A percentile compares a stretch with the other conserved stretches of the same genome.
Evolutionary conservation across 2,888 invertebrate species (phyloP).

Genomic region (Eretmocerus hayati): DNA sequence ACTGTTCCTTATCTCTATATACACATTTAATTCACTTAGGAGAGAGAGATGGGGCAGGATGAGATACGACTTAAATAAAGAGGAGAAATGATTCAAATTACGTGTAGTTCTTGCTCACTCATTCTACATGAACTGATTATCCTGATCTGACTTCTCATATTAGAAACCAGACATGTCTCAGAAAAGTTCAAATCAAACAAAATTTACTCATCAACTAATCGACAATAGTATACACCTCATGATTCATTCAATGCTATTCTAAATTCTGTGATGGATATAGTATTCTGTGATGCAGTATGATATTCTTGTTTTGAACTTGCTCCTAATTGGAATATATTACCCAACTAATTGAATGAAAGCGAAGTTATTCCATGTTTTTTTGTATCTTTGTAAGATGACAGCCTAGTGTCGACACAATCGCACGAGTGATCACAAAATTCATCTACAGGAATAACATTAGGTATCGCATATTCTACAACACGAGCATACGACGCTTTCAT

Average conservation of each 20-base stretch:
- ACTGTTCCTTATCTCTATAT: conserved; percentile 42
- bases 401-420: conserved; percentile 10
- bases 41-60: conserved; percentile 13
- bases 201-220: not conserved
- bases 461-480: conserved; percentile 11
- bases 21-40: conserved; percentile 38
- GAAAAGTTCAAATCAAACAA: conserved; percentile 9
- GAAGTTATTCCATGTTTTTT: too few species aligned
- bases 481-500: conserved; percentile 15
- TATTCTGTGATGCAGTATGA: too few species aligned
- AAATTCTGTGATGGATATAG: too few species aligned
- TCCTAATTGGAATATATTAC: too few species aligned
- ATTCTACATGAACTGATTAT: conserved; percentile 8
- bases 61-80: conserved; percentile 18
- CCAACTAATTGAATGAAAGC: too few species aligned
- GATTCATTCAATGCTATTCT: too few species aligned
- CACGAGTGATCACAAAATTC: conserved; percentile 1
- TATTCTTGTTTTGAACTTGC: too few species aligned
- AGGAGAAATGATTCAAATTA: conserved; percentile 12
- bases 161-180: conserved; percentile 1
- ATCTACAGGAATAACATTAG: conserved; percentile 10
- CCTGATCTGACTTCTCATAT: too few species aligned
- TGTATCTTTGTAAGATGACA: conserved; percentile 10
- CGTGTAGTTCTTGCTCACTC: conserved; percentile 13
- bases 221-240: not conserved